phyloP scores from a whole-genome alignment of 2,888 invertebrate genomes.

The Euplexia lucipara region DNA sequence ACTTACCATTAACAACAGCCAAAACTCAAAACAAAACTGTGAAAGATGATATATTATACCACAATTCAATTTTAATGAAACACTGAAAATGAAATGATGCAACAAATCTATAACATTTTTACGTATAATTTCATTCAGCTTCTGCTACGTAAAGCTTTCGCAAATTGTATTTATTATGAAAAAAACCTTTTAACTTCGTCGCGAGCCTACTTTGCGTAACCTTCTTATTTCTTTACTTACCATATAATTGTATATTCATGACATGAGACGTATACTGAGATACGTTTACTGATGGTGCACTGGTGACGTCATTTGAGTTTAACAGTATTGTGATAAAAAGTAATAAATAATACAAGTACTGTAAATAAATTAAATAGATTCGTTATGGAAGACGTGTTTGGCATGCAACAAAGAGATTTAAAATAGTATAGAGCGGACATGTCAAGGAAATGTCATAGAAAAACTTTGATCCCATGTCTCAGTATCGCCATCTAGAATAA shows the following conservation, averaged over 20 bases:
- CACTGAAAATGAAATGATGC: neutral
- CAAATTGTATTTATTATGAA: slow-evolving; percentile 50
- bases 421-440: no score
- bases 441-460: no score
- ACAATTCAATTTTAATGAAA: neutral
- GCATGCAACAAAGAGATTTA: no score
- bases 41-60: no score
- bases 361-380: no score
- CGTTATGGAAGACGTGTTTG: no score
- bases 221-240: slow-evolving; percentile 47
- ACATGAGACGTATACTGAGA: slow-evolving; percentile 19
- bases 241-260: slow-evolving; percentile 53
- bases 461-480: no score
- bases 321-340: neutral
- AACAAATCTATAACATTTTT: neutral
- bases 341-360: no score
- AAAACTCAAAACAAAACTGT: no score
- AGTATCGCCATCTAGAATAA: no score
- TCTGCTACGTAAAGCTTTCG: slow-evolving; percentile 16
- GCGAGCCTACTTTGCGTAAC: slow-evolving; percentile 43
- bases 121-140: neutral
- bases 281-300: slow-evolving; percentile 28
- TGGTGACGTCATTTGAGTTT: neutral
- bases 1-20: no score
- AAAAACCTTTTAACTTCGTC: slow-evolving; percentile 50